Evolutionary conservation across 2,113 vertebrate genomes (phyloP).

Genomic region (Oxygymnocypris stewartii): DNA sequence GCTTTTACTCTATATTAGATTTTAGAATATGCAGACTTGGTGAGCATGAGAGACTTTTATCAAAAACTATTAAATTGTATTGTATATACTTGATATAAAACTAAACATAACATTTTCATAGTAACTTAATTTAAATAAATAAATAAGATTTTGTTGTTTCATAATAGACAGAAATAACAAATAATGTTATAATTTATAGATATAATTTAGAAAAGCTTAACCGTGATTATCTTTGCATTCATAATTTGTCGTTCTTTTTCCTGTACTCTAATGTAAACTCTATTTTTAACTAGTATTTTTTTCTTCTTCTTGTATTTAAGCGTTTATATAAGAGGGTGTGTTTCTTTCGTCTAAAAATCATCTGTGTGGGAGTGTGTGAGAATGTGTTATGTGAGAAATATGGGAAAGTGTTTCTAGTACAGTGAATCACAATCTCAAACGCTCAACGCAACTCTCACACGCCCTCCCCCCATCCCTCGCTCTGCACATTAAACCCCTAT

Average conservation of each 20-base stretch:
- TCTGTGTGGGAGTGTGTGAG: not conserved
- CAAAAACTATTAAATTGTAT: no score
- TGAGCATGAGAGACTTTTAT: no score
- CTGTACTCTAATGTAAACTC: not conserved
- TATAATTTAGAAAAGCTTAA: not conserved
- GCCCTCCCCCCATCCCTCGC: not conserved
- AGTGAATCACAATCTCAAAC: slow-evolving; percentile 27
- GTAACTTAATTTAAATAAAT: no score
- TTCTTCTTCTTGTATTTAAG: not conserved
- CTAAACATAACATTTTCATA: no score
- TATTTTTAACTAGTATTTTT: not conserved
- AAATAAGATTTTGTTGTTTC: not conserved
- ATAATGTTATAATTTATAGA: not conserved
- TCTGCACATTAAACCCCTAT: not conserved
- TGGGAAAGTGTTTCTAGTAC: slow-evolving; percentile 20
- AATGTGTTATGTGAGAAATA: slow-evolving; percentile 28
- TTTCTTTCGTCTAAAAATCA: not conserved
- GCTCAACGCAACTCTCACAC: not conserved
- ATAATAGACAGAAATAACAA: not conserved
- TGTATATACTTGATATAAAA: no score
- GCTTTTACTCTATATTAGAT: no score
- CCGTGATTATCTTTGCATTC: no score
- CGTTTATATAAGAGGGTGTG: not conserved
- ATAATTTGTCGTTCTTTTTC: not conserved
- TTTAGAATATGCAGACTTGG: no score